phyloP scores from a whole-genome alignment of 2,888 invertebrate species.

The Catotricha subobsoleta region DNA sequence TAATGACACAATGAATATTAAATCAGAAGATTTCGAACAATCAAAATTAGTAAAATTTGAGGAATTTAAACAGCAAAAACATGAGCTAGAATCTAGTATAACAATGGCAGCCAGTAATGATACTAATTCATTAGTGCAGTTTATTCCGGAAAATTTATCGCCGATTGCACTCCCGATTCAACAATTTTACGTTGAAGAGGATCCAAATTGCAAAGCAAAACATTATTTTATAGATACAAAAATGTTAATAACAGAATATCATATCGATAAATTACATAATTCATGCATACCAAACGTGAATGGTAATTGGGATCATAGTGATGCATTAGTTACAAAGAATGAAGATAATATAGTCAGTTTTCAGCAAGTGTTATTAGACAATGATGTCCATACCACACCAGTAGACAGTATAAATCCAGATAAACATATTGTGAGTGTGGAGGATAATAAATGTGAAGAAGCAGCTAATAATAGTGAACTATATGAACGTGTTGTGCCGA shows the following conservation, averaged over 20 bases:
- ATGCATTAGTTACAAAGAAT: background rate
- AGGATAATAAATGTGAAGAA: background rate
- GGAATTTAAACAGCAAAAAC: too few relatives aligned
- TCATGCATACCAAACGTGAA: constrained; percentile 38
- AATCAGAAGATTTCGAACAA: too few relatives aligned
- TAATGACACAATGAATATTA: too few relatives aligned
- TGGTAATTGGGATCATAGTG: constrained; percentile 35
- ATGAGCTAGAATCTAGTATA: too few relatives aligned
- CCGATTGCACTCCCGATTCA: too few relatives aligned
- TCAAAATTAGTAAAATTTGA: too few relatives aligned
- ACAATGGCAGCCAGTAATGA: too few relatives aligned
- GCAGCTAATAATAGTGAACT: constrained; percentile 7
- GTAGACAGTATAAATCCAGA: background rate
- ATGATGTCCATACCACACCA: background rate
- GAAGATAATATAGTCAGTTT: background rate
- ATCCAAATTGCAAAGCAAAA: constrained; percentile 23
- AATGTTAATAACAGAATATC: constrained; percentile 27
- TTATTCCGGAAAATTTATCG: too few relatives aligned
- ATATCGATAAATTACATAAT: constrained; percentile 38
- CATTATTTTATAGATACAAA: constrained; percentile 21
- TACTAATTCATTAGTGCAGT: too few relatives aligned
- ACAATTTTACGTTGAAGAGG: constrained; percentile 18
- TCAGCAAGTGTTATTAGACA: background rate
- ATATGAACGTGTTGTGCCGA: constrained; percentile 22
- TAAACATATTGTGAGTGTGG: background rate